Evolutionary conservation across 2,113 vertebrate species (phyloP).

Genomic region (Columba livia): DNA sequence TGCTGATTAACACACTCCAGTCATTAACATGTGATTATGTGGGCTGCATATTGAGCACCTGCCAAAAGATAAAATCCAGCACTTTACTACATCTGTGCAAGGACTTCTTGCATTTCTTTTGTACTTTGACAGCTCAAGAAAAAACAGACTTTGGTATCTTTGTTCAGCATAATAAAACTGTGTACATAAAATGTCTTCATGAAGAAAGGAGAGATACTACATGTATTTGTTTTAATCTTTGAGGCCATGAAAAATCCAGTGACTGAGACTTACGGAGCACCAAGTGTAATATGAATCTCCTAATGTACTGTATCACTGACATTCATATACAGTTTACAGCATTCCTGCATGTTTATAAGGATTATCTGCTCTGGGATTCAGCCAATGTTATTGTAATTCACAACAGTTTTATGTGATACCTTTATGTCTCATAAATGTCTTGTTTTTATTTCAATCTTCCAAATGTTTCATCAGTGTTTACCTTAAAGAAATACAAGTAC

Average conservation of each 20-base stretch:
- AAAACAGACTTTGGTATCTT: constrained; percentile 62
- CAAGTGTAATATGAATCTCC: constrained; percentile 62
- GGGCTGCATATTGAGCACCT: constrained; percentile 86
- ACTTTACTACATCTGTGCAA: constrained; percentile 82
- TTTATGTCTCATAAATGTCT: constrained; percentile 69
- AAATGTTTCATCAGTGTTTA: constrained; percentile 56
- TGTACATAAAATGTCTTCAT: constrained; percentile 62
- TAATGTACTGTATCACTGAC: constrained; percentile 64
- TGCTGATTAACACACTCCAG: constrained; percentile 87
- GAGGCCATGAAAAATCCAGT: constrained; percentile 45
- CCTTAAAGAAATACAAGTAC: constrained; percentile 54
- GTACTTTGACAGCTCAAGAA: constrained; percentile 73
- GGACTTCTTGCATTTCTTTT: constrained; percentile 78
- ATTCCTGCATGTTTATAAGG: constrained; percentile 70
- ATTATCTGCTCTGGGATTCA: constrained; percentile 69
- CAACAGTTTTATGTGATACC: constrained; percentile 66
- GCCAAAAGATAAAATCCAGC: constrained; percentile 89
- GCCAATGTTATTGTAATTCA: constrained; percentile 67
- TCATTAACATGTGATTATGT: constrained; percentile 89
- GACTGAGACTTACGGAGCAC: constrained; percentile 21
- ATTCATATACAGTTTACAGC: constrained; percentile 68
- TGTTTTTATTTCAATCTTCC: constrained; percentile 66
- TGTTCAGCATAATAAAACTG: constrained; percentile 67
- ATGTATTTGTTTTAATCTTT: constrained; percentile 68
- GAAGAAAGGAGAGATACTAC: constrained; percentile 26